A percentile compares a stretch with the other conserved stretches of the same genome.
These are phyloP conservation scores for Dromococcyx pavoninus DNA, from an alignment of 2,797 vertebrate genomes.

Conservation along the genomic window DNA sequence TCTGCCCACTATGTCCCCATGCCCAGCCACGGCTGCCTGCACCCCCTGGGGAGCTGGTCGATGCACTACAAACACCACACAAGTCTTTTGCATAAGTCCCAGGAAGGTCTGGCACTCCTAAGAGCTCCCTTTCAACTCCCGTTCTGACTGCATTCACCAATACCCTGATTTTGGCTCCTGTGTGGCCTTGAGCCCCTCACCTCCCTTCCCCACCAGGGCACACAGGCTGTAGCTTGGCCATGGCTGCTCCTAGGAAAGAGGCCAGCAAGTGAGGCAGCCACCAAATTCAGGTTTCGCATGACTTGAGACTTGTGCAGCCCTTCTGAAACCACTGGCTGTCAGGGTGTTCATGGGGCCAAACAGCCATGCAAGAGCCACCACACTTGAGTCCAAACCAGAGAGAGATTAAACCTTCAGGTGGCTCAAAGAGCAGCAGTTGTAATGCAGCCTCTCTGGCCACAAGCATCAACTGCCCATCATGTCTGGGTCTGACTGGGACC, in stretches of 20 bases:
- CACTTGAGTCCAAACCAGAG: neutral
- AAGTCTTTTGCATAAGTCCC: fast-evolving
- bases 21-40: neutral
- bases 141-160: neutral
- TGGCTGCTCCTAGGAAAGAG: fast-evolving
- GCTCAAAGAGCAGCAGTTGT: neutral
- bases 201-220: fast-evolving
- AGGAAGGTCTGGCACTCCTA: neutral
- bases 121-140: neutral
- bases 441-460: neutral
- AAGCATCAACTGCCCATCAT: neutral
- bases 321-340: neutral
- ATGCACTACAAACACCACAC: fast-evolving
- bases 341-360: neutral
- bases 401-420: slow-evolving; percentile 53
- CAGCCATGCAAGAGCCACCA: neutral
- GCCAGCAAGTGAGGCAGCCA: fast-evolving
- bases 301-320: neutral
- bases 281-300: fast-evolving
- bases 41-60: neutral
- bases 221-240: neutral
- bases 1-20: fast-evolving
- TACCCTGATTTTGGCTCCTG: neutral
- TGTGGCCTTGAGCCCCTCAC: fast-evolving
- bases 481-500: neutral